These are phyloP conservation scores for Sarcophilus harrisii DNA, from an alignment of 2,797 vertebrate genomes.

Conservation along the genomic window DNA sequence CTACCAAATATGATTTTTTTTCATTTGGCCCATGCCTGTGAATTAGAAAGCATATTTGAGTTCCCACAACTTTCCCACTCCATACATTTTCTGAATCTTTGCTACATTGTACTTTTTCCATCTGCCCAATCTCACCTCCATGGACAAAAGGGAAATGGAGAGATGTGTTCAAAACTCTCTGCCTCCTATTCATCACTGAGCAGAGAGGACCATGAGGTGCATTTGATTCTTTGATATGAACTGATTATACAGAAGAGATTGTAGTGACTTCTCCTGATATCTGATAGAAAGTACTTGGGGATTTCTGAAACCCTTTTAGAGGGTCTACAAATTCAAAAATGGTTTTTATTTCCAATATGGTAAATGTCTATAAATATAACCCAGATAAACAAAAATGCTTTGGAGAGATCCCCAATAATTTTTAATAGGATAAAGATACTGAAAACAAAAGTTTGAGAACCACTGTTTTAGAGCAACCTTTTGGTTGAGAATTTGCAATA, in stretches of 20 bases:
- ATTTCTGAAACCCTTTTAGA: no score
- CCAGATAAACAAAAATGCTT: no score
- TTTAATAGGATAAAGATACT: no score
- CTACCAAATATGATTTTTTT: conserved; percentile 41
- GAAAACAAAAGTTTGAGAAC: no score
- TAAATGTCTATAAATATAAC: no score
- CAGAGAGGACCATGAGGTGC: background rate
- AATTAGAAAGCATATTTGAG: conserved; percentile 31
- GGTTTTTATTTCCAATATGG: no score
- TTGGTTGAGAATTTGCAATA: background rate
- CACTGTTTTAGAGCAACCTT: conserved; percentile 8
- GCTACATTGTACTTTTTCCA: background rate
- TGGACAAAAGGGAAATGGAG: background rate
- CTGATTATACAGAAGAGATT: background rate
- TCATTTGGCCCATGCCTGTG: conserved; percentile 33
- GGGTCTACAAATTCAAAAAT: no score
- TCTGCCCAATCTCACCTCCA: conserved; percentile 8
- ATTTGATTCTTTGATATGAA: background rate
- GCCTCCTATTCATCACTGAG: background rate
- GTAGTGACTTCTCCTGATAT: conserved; percentile 11
- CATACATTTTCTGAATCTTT: background rate
- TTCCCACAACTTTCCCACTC: background rate
- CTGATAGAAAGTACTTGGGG: background rate
- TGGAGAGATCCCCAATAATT: no score
- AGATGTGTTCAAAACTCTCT: background rate